These are phyloP conservation scores for Lasioglossum albipes DNA, from an alignment of 1,140 invertebrate species.

Conservation along the genomic window DNA sequence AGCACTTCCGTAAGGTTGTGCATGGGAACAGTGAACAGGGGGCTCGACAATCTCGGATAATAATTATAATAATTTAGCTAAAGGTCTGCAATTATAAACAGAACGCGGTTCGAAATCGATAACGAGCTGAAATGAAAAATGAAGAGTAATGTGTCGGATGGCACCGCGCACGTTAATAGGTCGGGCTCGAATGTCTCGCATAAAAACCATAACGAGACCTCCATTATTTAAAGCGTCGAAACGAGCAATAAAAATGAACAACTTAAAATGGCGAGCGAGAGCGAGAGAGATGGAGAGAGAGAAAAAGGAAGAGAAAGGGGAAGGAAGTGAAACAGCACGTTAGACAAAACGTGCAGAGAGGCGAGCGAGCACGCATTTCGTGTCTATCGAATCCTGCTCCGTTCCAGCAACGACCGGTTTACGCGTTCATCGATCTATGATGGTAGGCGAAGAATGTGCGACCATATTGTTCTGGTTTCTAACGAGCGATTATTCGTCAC, in stretches of 20 bases:
- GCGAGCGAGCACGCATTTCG: background rate
- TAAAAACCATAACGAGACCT: slow-evolving; percentile 31
- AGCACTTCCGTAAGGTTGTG: background rate
- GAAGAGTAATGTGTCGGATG: background rate
- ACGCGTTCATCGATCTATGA: slow-evolving; percentile 35
- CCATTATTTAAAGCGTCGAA: slow-evolving; percentile 28
- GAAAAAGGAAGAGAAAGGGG: too few species aligned
- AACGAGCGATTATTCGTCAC: slow-evolving; percentile 53
- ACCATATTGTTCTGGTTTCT: slow-evolving; percentile 32
- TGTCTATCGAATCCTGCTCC: slow-evolving; percentile 28
- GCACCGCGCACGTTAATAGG: slow-evolving; percentile 3
- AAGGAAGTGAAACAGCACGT: too few species aligned
- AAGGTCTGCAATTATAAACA: background rate
- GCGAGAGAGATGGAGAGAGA: too few species aligned
- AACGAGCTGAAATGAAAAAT: slow-evolving; percentile 24
- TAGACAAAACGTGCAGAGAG: slow-evolving; percentile 35
- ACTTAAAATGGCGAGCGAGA: background rate
- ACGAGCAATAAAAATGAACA: slow-evolving; percentile 20
- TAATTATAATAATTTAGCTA: slow-evolving; percentile 16
- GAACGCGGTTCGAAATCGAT: background rate
- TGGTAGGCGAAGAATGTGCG: slow-evolving; percentile 28
- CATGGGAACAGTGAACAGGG: background rate
- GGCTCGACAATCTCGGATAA: slow-evolving; percentile 1
- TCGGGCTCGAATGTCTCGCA: slow-evolving; percentile 21
- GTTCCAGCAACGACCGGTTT: slow-evolving; percentile 11